Percentiles rank a stretch among this genome's conserved stretches.
Evolutionary conservation across 2,797 vertebrate genomes (phyloP).

Genomic region (Danio kyathit): DNA sequence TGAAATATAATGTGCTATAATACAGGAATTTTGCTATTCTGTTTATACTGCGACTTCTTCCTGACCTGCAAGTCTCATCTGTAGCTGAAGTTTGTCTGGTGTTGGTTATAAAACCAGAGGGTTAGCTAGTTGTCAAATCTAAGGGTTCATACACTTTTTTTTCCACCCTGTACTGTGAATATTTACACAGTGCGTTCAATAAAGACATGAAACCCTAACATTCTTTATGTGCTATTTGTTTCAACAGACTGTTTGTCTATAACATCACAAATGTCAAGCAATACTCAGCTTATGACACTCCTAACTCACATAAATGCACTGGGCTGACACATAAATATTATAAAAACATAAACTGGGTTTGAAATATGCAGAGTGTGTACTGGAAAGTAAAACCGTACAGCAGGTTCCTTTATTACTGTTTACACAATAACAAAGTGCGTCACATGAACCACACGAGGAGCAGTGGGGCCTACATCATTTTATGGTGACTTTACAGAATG

Average conservation of each 20-base stretch:
- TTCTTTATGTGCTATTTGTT: conserved; percentile 8
- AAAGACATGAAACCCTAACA: not conserved
- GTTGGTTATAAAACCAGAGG: not conserved
- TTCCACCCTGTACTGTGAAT: conserved; percentile 7
- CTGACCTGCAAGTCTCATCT: not conserved
- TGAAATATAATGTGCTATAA: no score
- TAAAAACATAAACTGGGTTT: not conserved
- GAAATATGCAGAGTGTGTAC: not conserved
- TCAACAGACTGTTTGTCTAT: conserved; percentile 3
- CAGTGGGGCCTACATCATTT: conserved; percentile 49
- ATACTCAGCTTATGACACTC: conserved; percentile 10
- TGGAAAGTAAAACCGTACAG: conserved; percentile 7
- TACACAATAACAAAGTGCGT: conserved; percentile 23
- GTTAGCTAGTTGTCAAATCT: not conserved
- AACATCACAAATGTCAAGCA: not conserved
- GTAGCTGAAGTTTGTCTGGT: not conserved
- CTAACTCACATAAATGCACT: conserved; percentile 1
- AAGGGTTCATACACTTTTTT: conserved; percentile 1
- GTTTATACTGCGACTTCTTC: not conserved
- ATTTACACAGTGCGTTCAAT: conserved; percentile 6
- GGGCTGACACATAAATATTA: not conserved
- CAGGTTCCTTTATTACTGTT: conserved; percentile 37
- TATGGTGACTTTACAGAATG: conserved; percentile 27
- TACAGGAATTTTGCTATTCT: no score
- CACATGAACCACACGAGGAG: not conserved